A percentile compares a stretch with the other conserved stretches of the same genome.
Evolutionary conservation across 1,140 invertebrate species (phyloP).

Genomic region (Platorchestia sp.): DNA sequence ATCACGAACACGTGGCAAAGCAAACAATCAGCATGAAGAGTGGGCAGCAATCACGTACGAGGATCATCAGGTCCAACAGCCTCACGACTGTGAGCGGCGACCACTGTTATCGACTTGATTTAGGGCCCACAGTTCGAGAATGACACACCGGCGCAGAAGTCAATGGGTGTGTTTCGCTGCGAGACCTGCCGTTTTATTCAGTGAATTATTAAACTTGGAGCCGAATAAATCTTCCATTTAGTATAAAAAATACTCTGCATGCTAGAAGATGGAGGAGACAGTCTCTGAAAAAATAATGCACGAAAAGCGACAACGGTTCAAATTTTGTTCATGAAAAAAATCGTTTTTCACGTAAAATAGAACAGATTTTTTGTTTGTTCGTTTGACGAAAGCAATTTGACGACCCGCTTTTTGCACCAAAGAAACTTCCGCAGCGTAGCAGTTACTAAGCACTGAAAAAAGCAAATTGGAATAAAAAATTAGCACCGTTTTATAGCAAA

Average conservation of each 20-base stretch:
- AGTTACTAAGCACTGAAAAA: background rate
- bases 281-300: background rate
- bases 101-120: slow-evolving; percentile 30
- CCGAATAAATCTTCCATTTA: background rate
- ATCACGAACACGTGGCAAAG: slow-evolving; percentile 23
- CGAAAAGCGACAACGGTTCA: background rate
- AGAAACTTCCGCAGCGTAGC: background rate
- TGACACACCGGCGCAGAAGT: background rate
- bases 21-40: slow-evolving; percentile 17
- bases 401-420: background rate
- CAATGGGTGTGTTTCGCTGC: background rate
- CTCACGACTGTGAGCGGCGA: background rate
- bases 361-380: background rate
- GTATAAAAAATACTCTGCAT: background rate
- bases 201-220: background rate
- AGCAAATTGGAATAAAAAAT: background rate
- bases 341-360: background rate
- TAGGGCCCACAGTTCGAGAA: background rate
- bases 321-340: background rate
- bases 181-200: background rate
- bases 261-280: background rate
- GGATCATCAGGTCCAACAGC: background rate
- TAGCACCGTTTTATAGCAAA: background rate
- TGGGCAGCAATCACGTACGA: background rate
- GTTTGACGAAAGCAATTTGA: background rate